Evolutionary conservation across 2,797 vertebrate genomes (phyloP).

Genomic region (Malacoctenus gilli): DNA sequence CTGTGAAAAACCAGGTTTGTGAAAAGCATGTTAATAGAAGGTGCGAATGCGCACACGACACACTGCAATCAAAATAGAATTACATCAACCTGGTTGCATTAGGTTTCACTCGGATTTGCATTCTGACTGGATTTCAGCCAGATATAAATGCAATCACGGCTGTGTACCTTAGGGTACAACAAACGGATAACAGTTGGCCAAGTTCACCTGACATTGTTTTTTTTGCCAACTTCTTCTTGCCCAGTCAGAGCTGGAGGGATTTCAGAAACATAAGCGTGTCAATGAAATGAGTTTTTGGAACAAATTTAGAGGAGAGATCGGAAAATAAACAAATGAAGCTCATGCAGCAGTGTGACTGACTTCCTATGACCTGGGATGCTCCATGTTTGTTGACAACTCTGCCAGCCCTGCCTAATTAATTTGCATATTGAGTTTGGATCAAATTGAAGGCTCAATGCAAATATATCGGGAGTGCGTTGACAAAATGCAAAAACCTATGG

Average conservation of each 20-base stretch:
- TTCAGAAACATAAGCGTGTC: too few species aligned
- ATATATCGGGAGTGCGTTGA: not conserved
- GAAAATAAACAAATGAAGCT: not conserved
- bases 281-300: not conserved
- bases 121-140: not conserved
- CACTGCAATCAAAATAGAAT: too few species aligned
- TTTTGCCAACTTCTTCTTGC: not conserved
- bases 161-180: too few species aligned
- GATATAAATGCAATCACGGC: not conserved
- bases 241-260: too few species aligned
- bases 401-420: not conserved
- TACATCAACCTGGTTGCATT: not conserved
- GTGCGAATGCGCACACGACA: not conserved
- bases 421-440: not conserved
- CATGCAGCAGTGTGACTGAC: not conserved
- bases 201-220: not conserved
- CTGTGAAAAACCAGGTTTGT: too few species aligned
- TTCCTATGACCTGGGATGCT: not conserved
- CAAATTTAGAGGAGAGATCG: not conserved
- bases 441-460: not conserved
- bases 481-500: slow-evolving; percentile 6
- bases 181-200: not conserved
- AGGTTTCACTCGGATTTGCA: not conserved
- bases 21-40: not conserved
- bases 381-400: not conserved